These are phyloP conservation scores for Cyprinodon variegatus DNA, from an alignment of 2,113 vertebrate genomes.

Conservation along the genomic window DNA sequence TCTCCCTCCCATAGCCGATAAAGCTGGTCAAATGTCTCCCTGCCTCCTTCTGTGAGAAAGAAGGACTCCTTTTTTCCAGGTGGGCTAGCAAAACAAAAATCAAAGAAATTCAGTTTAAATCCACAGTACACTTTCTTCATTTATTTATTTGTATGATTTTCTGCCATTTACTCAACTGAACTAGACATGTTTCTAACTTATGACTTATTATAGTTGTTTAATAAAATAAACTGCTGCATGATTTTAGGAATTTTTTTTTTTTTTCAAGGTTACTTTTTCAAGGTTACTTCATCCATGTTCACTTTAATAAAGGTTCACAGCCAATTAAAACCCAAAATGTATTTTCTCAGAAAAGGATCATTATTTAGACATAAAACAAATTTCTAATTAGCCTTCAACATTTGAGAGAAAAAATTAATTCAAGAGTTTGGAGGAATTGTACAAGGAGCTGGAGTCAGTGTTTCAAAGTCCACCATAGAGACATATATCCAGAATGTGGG, in stretches of 20 bases:
- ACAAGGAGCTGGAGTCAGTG: too few species aligned
- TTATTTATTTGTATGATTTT: neutral
- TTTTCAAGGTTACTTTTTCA: too few species aligned
- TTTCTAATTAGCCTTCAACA: neutral
- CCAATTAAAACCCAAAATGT: neutral
- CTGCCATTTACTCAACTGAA: too few species aligned
- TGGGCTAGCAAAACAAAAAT: slow-evolving; percentile 74
- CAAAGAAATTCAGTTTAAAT: neutral
- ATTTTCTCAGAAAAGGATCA: neutral
- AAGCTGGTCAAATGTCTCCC: slow-evolving; percentile 92
- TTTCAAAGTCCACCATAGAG: too few species aligned
- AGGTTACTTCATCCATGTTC: too few species aligned
- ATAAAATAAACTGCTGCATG: too few species aligned
- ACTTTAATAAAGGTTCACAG: neutral
- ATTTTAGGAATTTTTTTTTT: too few species aligned
- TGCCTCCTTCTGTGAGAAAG: slow-evolving; percentile 91
- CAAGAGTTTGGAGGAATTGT: too few species aligned
- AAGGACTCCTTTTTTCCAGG: slow-evolving; percentile 91
- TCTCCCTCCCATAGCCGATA: slow-evolving; percentile 88
- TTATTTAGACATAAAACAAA: neutral
- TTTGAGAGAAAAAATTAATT: too few species aligned
- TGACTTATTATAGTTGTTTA: too few species aligned
- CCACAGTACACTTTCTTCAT: neutral
- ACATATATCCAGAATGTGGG: too few species aligned
- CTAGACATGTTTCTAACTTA: too few species aligned